Evolutionary conservation across 2,797 vertebrate genomes (phyloP).

Genomic region (Phalloptychus januarius): DNA sequence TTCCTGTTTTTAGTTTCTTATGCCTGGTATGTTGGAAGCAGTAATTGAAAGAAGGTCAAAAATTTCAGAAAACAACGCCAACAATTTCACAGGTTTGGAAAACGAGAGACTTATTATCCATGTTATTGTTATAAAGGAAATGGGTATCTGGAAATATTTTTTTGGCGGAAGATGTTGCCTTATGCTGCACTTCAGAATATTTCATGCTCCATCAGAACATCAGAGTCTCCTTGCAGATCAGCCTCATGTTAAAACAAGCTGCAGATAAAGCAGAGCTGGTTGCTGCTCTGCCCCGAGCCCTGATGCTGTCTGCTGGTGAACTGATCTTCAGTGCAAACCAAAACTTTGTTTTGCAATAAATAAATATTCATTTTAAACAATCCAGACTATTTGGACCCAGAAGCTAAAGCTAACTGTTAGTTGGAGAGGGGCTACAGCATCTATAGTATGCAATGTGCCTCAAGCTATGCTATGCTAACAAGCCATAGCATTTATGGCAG

Average conservation of each 20-base stretch:
- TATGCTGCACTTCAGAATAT: neutral
- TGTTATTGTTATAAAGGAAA: neutral
- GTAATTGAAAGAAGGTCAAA: neutral
- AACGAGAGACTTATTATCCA: neutral
- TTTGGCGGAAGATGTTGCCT: neutral
- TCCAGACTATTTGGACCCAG: neutral
- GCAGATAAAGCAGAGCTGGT: neutral
- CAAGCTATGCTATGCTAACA: too few species aligned
- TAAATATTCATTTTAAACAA: neutral
- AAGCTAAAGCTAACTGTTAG: neutral
- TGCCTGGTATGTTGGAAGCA: neutral
- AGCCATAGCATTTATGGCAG: too few species aligned
- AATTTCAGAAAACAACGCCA: neutral
- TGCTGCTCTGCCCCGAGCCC: neutral
- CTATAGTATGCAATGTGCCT: neutral
- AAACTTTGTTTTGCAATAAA: neutral
- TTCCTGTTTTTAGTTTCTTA: neutral
- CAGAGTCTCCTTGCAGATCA: neutral
- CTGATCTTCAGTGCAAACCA: neutral
- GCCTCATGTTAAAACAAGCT: neutral
- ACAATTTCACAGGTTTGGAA: neutral
- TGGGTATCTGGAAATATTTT: neutral
- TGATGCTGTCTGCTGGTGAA: neutral
- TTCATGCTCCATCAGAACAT: neutral
- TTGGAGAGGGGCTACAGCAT: neutral